Evolutionary conservation across 2,797 vertebrate genomes (phyloP).

Genomic region (Callimico goeldii): DNA sequence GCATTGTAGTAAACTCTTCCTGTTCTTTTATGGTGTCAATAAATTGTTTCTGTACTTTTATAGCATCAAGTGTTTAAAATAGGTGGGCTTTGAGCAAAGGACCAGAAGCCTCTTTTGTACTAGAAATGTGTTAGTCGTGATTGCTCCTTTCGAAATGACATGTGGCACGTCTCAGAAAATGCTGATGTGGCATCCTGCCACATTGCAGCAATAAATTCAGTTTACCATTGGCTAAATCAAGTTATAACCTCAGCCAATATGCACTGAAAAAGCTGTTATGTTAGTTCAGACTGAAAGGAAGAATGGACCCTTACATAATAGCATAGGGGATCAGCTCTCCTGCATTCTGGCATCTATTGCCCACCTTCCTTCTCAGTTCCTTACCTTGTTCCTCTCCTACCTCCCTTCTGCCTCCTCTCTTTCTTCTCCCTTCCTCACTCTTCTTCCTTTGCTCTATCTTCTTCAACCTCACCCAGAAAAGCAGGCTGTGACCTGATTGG

Average conservation of each 20-base stretch:
- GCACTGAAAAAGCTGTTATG: neutral
- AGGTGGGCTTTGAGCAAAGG: neutral
- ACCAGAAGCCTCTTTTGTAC: slow-evolving; percentile 22
- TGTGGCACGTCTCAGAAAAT: slow-evolving; percentile 40
- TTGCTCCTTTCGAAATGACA: slow-evolving; percentile 42
- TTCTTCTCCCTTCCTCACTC: neutral
- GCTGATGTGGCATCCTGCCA: slow-evolving; percentile 21
- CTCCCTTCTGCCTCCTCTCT: neutral
- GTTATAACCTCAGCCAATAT: neutral
- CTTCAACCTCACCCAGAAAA: neutral
- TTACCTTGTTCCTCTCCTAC: neutral
- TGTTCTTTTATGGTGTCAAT: slow-evolving; percentile 11
- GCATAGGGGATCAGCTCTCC: neutral
- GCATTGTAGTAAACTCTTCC: neutral
- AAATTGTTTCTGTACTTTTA: slow-evolving; percentile 28
- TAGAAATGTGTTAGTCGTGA: slow-evolving; percentile 1
- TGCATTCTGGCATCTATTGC: neutral
- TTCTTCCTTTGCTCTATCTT: neutral
- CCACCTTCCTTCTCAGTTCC: neutral
- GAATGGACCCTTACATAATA: neutral
- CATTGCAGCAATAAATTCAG: slow-evolving; percentile 21
- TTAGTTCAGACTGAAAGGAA: neutral
- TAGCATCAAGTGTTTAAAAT: slow-evolving; percentile 36
- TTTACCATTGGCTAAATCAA: neutral
- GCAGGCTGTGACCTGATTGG: neutral